Base-by-base conservation (phyloP, 2,888 invertebrate species). In the Cylloceria caligata region DNA sequence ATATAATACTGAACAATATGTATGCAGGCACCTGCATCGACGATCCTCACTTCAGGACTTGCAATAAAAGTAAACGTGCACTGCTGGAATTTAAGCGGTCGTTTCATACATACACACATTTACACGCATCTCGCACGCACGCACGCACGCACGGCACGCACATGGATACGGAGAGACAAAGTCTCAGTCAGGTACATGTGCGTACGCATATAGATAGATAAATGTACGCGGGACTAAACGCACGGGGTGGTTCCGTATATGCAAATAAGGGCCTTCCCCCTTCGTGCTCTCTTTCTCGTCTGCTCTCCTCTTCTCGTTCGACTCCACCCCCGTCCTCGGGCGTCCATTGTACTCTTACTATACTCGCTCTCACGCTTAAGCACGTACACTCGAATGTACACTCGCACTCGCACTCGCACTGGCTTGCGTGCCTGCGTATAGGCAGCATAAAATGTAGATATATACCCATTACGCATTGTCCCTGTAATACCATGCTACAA, bases 251-350 rank as follows among this genome's bases (percentile, higher is more conserved):
- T 89, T 89, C 87, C 86, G 87, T 90, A 89, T 90, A 81, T 81
- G 90, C 90, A 90, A 90, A 90, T 90, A 89, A 88, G 89, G 85
- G 80, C 85, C 86, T 87, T 86, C 68, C 34, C 68, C 45, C 52
- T 62, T 67, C 34, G 34, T 75, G 45, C 55, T 67, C 55, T 75
- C 65, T 42, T 57, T 75, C 75, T 47, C 67, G 57, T 65, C 55
- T 39, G 67, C 49, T 68, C 49, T 52, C 34, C 69, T 42, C 55
- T 57, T 45, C 80, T 85, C 78, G 83, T 84, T 81, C 83, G 86
- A 88, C 91, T 91, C 91, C 91, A 91, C 92, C 91, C 90, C 87
- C 88, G 84, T 89, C 91, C 91, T 89, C 89, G 84, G 90, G 92
- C 91, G 85, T 86, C 89, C 90, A 92, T 92, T 92, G 92, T 92